These are phyloP conservation scores for Drosophila kuntzei DNA, from an alignment of 2,888 invertebrate genomes.

Conservation along the genomic window DNA sequence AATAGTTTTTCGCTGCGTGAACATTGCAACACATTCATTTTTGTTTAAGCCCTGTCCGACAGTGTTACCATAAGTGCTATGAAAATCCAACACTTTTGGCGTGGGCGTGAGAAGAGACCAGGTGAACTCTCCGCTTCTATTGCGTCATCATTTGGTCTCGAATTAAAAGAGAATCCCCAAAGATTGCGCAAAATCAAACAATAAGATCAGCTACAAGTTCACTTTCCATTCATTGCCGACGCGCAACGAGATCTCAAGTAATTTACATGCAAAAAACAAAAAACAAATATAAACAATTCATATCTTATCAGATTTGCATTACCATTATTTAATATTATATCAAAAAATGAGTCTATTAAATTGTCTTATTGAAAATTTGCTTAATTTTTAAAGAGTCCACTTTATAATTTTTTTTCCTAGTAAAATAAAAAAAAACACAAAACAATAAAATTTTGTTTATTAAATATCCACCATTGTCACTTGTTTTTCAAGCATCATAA, in stretches of 20 bases:
- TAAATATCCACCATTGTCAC: no score
- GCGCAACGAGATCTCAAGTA: not conserved
- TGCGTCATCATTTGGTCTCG: constrained; percentile 6
- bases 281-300: not conserved
- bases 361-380: no score
- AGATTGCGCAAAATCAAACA: constrained; percentile 16
- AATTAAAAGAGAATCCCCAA: not conserved
- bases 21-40: constrained; percentile 16
- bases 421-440: no score
- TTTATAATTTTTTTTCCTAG: no score
- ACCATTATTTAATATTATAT: no score
- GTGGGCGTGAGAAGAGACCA: constrained; percentile 24
- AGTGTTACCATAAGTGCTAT: constrained; percentile 25
- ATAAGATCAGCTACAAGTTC: constrained; percentile 15
- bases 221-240: constrained; percentile 15
- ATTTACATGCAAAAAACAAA: not conserved
- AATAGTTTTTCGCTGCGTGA: constrained; percentile 46
- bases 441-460: no score
- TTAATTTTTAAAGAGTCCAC: no score
- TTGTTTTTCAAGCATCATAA: no score
- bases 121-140: not conserved
- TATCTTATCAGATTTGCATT: no score
- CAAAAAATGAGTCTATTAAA: no score
- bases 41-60: constrained; percentile 26
- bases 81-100: constrained; percentile 20